Base-by-base conservation (phyloP, 1,140 invertebrate species). In the Portunus trituberculatus region DNA sequence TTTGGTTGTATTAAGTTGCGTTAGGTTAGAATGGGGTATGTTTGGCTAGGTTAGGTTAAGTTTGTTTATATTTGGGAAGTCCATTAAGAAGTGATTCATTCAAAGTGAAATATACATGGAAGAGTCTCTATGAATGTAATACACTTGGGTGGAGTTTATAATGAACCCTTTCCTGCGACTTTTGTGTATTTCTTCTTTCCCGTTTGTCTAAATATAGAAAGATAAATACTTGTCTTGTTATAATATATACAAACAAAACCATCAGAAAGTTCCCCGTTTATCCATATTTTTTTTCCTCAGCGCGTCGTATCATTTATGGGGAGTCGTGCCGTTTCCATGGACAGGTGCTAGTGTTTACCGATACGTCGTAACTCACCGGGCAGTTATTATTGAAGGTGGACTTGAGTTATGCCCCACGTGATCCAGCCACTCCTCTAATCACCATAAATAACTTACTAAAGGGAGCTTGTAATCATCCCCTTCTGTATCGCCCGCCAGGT, bases 381-480 rank as follows among this genome's bases (percentile, higher is more conserved):
- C 20, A n/a, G 20, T 76, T 76, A 76, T 76, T 76, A 76, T 76
- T 76, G 67, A 76, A 76, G 67, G 67, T 76, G 67, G 20, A 76
- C 67, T n/a, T 76, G 67, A 76, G 67, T 76, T 76, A 76, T 76
- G 67, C 67, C 67, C 67, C 67, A 76, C 67, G 67, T 76, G 67
- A 76, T 76, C 67, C 67, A n/a, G 20, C 67, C 67, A 76, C 67
- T 76, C 67, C 67, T 76, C 67, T 76, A 76, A 76, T 76, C 67
- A 76, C n/a, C 67, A 76, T 76, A 76, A 76, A 76, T 76, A 76
- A 76, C 67, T 76, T 76, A 76, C n/a, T 76, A 76, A 76, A 76
- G 67, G n/a, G 67, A 76, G 20, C 67, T 76, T 76, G 67, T 76
- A 76, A 76, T 76, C 67, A 76, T 76, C 8, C 67, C 20, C 67